Evolutionary conservation across 2,113 vertebrate species (phyloP).

Genomic region (Phyllostomus discolor): DNA sequence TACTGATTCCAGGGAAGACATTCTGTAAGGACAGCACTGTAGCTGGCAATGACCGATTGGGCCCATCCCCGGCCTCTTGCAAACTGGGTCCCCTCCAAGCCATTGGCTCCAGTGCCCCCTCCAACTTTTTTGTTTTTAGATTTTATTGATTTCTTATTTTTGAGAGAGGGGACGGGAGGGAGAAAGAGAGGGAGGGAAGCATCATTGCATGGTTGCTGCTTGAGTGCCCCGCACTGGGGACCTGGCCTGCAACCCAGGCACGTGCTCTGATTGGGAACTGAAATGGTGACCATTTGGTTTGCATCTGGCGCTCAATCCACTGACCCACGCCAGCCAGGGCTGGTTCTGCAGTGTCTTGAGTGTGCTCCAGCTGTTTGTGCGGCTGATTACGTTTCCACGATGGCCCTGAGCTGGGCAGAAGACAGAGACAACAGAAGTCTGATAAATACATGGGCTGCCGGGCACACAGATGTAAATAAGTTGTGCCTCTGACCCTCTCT

Average conservation of each 20-base stretch:
- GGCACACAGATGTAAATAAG: background rate
- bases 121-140: too few species aligned
- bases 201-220: too few species aligned
- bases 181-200: too few species aligned
- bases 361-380: background rate
- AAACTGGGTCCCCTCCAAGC: background rate
- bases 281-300: too few species aligned
- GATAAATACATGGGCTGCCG: background rate
- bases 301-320: too few species aligned
- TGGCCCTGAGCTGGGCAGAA: background rate
- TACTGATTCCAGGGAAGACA: background rate
- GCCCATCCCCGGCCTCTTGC: background rate
- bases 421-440: background rate
- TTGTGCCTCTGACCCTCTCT: fast-evolving
- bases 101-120: background rate
- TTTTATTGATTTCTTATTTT: too few species aligned
- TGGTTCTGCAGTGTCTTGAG: background rate
- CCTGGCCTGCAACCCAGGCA: too few species aligned
- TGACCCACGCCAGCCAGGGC: too few species aligned
- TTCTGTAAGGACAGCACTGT: background rate
- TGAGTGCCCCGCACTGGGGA: too few species aligned
- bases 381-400: background rate
- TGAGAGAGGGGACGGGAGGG: too few species aligned
- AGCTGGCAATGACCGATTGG: background rate
- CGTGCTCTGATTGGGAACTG: too few species aligned